These are phyloP conservation scores for Sitophilus oryzae DNA, from an alignment of 1,140 invertebrate species.

Conservation along the genomic window DNA sequence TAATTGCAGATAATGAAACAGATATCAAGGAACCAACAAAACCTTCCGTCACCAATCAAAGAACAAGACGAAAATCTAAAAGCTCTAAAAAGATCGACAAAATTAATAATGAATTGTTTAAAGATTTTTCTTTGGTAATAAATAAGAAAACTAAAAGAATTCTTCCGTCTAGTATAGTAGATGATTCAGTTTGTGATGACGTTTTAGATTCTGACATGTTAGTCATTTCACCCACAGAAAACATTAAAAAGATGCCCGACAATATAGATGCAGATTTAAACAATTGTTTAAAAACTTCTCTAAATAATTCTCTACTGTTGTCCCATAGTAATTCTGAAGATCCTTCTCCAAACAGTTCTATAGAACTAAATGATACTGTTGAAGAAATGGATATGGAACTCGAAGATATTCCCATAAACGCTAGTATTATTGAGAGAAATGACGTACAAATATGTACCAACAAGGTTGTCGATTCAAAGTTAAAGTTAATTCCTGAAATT, in stretches of 20 bases:
- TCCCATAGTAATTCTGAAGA: too few species aligned
- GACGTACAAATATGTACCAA: background rate
- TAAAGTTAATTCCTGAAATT: background rate
- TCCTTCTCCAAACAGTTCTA: too few species aligned
- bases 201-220: background rate
- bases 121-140: conserved; percentile 30
- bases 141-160: conserved; percentile 27
- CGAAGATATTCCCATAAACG: conserved; percentile 25
- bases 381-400: conserved; percentile 33
- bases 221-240: background rate
- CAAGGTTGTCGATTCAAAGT: background rate
- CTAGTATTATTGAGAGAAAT: conserved; percentile 25
- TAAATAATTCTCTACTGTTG: too few species aligned
- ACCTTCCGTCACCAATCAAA: conserved; percentile 7
- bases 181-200: conserved; percentile 19
- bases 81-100: conserved; percentile 26
- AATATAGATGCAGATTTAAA: too few species aligned
- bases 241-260: background rate
- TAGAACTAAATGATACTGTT: conserved; percentile 21
- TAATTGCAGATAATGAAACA: background rate
- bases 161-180: conserved; percentile 20
- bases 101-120: conserved; percentile 23
- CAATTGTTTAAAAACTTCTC: too few species aligned
- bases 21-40: background rate
- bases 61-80: conserved; percentile 27